Percentiles rank a stretch among this genome's conserved stretches.
These are phyloP conservation scores for Dallia pectoralis DNA, from an alignment of 2,797 vertebrate genomes.

Conservation along the genomic window DNA sequence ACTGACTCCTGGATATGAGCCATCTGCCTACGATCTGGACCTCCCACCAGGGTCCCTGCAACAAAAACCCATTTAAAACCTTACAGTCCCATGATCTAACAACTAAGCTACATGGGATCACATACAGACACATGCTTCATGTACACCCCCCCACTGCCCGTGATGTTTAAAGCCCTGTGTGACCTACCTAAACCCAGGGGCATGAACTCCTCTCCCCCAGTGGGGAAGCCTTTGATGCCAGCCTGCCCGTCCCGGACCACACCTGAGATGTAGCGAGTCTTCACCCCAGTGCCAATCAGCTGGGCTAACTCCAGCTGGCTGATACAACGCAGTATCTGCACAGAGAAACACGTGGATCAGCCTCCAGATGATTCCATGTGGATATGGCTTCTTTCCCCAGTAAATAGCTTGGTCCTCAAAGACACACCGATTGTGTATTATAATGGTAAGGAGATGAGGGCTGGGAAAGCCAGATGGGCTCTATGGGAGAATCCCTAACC, in stretches of 20 bases:
- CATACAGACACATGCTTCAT: background rate
- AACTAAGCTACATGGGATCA: background rate
- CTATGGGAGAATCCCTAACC: background rate
- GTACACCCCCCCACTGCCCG: background rate
- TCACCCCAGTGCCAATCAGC: conserved; percentile 93
- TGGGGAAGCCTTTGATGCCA: conserved; percentile 79
- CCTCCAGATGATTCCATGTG: background rate
- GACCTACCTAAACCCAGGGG: conserved; percentile 86
- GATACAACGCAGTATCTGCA: conserved; percentile 92
- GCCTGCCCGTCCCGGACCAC: conserved; percentile 86
- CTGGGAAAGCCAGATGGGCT: background rate
- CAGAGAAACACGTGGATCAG: conserved; percentile 23
- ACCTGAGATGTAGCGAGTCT: conserved; percentile 93
- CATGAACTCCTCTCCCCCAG: conserved; percentile 94
- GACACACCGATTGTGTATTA: background rate
- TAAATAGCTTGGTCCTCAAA: background rate
- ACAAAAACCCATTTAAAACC: conserved; percentile 35
- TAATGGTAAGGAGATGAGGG: background rate
- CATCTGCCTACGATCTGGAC: conserved; percentile 90
- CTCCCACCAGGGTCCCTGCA: conserved; percentile 88
- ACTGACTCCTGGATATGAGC: conserved; percentile 94
- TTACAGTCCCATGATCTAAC: background rate
- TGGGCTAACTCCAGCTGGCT: conserved; percentile 96
- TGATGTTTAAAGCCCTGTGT: background rate
- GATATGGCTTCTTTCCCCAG: background rate